These are phyloP conservation scores for Aphelinus certus DNA, from an alignment of 1,140 invertebrate genomes.

Conservation along the genomic window DNA sequence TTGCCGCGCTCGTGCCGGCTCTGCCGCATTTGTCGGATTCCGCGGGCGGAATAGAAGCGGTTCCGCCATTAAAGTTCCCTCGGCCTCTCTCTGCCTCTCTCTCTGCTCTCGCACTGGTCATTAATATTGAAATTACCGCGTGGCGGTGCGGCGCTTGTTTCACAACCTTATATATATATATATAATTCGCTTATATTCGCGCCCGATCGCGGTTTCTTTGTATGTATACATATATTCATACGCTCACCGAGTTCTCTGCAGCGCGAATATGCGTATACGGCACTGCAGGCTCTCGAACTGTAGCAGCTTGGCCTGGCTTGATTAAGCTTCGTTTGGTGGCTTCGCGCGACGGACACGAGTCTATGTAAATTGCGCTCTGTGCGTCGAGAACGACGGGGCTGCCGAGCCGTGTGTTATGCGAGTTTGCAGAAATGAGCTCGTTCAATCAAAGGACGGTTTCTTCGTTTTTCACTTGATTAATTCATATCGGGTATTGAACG, in stretches of 20 bases:
- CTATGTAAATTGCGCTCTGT: not conserved
- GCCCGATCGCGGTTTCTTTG: too few relatives aligned
- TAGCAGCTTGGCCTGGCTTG: not conserved
- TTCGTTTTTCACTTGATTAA: too few relatives aligned
- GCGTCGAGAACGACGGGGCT: too few relatives aligned
- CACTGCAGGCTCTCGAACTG: not conserved
- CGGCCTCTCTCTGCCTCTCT: not conserved
- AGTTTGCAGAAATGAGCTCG: too few relatives aligned
- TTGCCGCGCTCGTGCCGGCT: not conserved
- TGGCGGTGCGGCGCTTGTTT: not conserved
- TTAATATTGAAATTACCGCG: constrained; percentile 33
- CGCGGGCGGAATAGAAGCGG: constrained; percentile 13
- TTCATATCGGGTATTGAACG: too few relatives aligned
- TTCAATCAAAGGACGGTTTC: too few relatives aligned
- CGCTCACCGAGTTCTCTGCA: too few relatives aligned
- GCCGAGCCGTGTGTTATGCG: too few relatives aligned
- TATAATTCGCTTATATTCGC: too few relatives aligned
- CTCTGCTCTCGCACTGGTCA: constrained; percentile 1
- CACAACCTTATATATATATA: not conserved
- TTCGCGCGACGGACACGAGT: not conserved
- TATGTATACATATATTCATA: too few relatives aligned
- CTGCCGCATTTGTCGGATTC: constrained; percentile 23
- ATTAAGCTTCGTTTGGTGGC: not conserved
- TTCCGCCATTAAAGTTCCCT: constrained; percentile 23
- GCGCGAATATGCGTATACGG: too few relatives aligned